Evolutionary conservation across 2,888 invertebrate genomes (phyloP), one percentile per base, ranked within the genome.

Genomic region (Rotaria socialis): DNA sequence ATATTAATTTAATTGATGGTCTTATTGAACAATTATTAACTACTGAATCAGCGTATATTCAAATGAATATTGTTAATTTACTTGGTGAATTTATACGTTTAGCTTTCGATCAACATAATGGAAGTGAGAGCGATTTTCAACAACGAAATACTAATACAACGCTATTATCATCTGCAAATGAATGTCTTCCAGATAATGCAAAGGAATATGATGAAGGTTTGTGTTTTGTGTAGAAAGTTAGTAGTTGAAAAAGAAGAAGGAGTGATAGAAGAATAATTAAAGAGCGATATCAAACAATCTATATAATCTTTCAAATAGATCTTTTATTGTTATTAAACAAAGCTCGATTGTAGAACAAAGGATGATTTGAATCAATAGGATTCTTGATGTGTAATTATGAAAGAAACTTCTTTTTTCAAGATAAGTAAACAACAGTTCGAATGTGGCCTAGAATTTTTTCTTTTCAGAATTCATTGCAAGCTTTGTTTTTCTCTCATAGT

Each of bases 1-100:
- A 80, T 47, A 80, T 80, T n/a, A 80, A 80, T 80, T n/a, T 80
- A n/a, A 47, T 80, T n/a, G 80, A 80, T 80, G 43, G 47, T 43
- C 43, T 80, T 47, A 47, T 80, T n/a, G 24, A 80, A 80, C 80
- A 80, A n/a, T 80, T 80, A 11, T 41, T 80, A 11, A 22, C 2
- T 47, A n/a, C 47, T 14, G 47, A 80, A 41, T 80, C 80, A 47
- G 19, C 80, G 11, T 80, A 43, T 80, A 47, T 47, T 14, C 80
- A 80, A 47, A n/a, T 7, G n/a, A 80, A 80, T n/a, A 47, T 47
- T 80, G 24, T 80, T 80, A 80, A 47, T 80, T 47, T 80, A 80
- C 47, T 80, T 47, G 41, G 47, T 14, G 80, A 80, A n/a, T 80
- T 80, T 47, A 14, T 80, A 47, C 80, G 47, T 24, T 80, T 80